A percentile compares a stretch with the other conserved stretches of the same genome.
These are phyloP conservation scores for Harpegnathos saltator DNA, from an alignment of 1,140 invertebrate species.

Conservation along the genomic window DNA sequence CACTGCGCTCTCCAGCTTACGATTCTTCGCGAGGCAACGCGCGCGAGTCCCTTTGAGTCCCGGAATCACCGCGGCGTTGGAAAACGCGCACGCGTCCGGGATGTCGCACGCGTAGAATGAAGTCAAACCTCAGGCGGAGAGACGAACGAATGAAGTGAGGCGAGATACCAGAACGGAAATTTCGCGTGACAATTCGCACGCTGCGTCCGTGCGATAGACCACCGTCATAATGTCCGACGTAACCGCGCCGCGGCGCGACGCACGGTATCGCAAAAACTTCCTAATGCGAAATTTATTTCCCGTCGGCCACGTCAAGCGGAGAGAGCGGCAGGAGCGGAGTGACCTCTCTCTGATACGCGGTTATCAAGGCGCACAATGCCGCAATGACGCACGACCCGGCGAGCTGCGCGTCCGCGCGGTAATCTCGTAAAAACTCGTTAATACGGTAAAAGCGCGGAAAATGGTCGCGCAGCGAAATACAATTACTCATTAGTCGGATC, in stretches of 20 bases:
- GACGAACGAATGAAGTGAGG: too few species aligned
- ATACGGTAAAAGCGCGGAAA: slow-evolving; percentile 63
- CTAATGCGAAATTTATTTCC: slow-evolving; percentile 55
- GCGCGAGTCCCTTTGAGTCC: too few species aligned
- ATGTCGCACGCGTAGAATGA: too few species aligned
- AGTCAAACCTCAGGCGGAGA: too few species aligned
- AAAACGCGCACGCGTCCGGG: too few species aligned
- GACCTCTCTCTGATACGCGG: slow-evolving; percentile 32
- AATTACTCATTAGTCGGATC: slow-evolving; percentile 67
- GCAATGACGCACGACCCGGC: slow-evolving; percentile 36
- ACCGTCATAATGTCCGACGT: too few species aligned
- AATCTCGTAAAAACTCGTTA: slow-evolving; percentile 65
- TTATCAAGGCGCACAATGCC: slow-evolving; percentile 45
- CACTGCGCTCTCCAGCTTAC: background rate
- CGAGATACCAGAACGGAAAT: too few species aligned
- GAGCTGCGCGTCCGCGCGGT: slow-evolving; percentile 42
- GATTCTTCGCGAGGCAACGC: too few species aligned
- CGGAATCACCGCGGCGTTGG: too few species aligned
- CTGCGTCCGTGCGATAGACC: too few species aligned
- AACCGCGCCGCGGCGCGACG: slow-evolving; percentile 1
- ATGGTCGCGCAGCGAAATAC: slow-evolving; percentile 60
- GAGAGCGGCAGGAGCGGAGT: background rate
- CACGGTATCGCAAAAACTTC: slow-evolving; percentile 35
- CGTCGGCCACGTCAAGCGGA: slow-evolving; percentile 1
- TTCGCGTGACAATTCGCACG: too few species aligned